phyloP scores from a whole-genome alignment of 2,888 invertebrate species.

The Nymphalis urticae region DNA sequence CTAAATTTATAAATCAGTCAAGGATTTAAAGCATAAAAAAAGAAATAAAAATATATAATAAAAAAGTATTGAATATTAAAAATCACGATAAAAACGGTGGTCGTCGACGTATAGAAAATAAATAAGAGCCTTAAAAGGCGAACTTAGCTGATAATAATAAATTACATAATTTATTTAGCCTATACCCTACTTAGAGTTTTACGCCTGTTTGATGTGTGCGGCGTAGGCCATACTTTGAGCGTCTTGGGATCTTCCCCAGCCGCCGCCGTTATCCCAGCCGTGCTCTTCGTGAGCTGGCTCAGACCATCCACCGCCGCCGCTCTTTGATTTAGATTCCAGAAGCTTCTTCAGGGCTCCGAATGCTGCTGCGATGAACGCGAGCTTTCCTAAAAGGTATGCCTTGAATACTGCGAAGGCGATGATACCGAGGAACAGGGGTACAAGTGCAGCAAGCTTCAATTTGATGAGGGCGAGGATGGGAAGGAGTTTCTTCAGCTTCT shows the following conservation, averaged over 20 bases:
- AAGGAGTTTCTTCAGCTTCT: slow-evolving; percentile 87
- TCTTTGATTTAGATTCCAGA: slow-evolving; percentile 86
- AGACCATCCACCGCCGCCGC: slow-evolving; percentile 84
- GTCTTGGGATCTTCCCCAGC: slow-evolving; percentile 85
- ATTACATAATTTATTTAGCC: slow-evolving; percentile 42
- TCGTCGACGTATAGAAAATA: slow-evolving; percentile 44
- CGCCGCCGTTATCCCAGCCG: slow-evolving; percentile 77
- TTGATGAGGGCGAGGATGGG: slow-evolving; percentile 89
- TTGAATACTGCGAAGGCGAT: slow-evolving; percentile 92
- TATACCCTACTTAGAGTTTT: slow-evolving; percentile 41
- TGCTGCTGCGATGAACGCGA: slow-evolving; percentile 89
- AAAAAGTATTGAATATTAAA: slow-evolving; percentile 43
- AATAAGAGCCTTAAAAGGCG: slow-evolving; percentile 38
- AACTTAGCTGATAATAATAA: slow-evolving; percentile 39
- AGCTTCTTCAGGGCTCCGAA: slow-evolving; percentile 86
- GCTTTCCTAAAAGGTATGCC: slow-evolving; percentile 90
- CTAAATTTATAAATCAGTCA: slow-evolving; percentile 52
- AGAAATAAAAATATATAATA: slow-evolving; percentile 47
- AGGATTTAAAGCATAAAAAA: slow-evolving; percentile 46
- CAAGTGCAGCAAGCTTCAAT: slow-evolving; percentile 87
- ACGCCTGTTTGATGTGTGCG: slow-evolving; percentile 79
- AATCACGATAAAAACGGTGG: slow-evolving; percentile 55
- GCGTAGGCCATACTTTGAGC: slow-evolving; percentile 86
- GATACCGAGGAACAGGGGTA: slow-evolving; percentile 87
- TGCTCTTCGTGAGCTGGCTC: slow-evolving; percentile 84